phyloP scores from a whole-genome alignment of 2,888 invertebrate genomes.

The Geophilus truncorum region DNA sequence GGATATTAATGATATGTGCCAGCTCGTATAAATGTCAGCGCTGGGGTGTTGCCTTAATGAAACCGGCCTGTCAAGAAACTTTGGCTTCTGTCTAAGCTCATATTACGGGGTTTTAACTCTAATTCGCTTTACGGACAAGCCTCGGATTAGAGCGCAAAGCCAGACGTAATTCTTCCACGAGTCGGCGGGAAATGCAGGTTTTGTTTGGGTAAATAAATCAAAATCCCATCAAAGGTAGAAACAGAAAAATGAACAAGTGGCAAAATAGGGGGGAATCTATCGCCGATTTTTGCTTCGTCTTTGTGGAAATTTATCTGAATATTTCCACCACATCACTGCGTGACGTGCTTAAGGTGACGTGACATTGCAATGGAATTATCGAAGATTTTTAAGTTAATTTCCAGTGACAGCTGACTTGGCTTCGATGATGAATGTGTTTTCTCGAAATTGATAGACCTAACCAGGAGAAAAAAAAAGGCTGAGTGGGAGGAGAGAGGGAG shows the following conservation, averaged over 20 bases:
- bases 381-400: constrained; percentile 39
- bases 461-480: background rate
- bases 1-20: constrained; percentile 23
- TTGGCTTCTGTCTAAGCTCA: constrained; percentile 1
- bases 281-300: background rate
- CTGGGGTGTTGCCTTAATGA: constrained; percentile 15
- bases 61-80: constrained; percentile 18
- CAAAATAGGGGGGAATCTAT: too few species aligned
- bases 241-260: background rate
- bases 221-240: too few species aligned
- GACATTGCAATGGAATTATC: constrained; percentile 36
- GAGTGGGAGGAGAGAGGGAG: constrained; percentile 29
- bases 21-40: constrained; percentile 1
- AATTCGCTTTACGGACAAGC: background rate
- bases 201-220: too few species aligned
- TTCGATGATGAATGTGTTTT: constrained; percentile 39
- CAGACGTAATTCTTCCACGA: too few species aligned
- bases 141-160: too few species aligned
- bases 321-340: background rate
- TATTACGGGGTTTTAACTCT: background rate
- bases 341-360: background rate
- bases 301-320: background rate
- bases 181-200: too few species aligned
- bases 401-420: constrained; percentile 38
- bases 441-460: constrained; percentile 39